phyloP scores from a whole-genome alignment of 2,888 invertebrate species.

The Cryptus armator region DNA sequence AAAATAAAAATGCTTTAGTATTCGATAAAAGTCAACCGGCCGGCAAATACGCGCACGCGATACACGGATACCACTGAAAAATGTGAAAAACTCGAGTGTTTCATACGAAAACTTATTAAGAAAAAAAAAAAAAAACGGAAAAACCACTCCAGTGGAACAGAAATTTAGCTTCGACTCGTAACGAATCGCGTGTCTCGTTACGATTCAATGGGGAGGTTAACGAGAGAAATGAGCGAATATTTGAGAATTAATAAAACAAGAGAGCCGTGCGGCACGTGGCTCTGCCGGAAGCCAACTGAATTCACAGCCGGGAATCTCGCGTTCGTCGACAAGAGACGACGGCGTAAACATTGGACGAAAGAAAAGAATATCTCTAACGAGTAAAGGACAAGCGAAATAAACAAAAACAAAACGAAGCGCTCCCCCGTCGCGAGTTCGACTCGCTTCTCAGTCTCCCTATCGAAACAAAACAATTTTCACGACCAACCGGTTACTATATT shows the following conservation, averaged over 20 bases:
- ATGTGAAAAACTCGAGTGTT: not conserved
- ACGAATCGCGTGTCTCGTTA: not conserved
- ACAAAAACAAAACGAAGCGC: conserved; percentile 7
- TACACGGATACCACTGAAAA: not conserved
- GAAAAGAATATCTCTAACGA: not conserved
- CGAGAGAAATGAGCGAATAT: not conserved
- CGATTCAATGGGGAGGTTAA: not conserved
- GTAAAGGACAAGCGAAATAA: conserved; percentile 10
- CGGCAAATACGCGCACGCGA: conserved; percentile 2
- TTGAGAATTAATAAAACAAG: conserved; percentile 36
- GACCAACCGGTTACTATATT: not conserved
- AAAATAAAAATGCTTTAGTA: not conserved
- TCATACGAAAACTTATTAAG: not conserved
- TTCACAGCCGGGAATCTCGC: conserved; percentile 11
- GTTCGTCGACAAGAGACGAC: conserved; percentile 12
- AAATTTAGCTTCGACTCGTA: not conserved
- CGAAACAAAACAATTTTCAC: not conserved
- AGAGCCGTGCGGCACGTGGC: conserved; percentile 51
- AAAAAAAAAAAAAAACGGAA: not conserved
- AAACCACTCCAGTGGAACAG: not conserved
- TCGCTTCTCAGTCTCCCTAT: not conserved
- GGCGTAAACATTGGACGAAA: conserved; percentile 43
- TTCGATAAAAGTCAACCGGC: not conserved
- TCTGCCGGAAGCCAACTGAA: conserved; percentile 59
- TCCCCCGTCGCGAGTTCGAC: not conserved